Percentiles rank a stretch among this genome's conserved stretches.
Evolutionary conservation across 2,113 vertebrate genomes (phyloP).

Genomic region (Lutjanus erythropterus): DNA sequence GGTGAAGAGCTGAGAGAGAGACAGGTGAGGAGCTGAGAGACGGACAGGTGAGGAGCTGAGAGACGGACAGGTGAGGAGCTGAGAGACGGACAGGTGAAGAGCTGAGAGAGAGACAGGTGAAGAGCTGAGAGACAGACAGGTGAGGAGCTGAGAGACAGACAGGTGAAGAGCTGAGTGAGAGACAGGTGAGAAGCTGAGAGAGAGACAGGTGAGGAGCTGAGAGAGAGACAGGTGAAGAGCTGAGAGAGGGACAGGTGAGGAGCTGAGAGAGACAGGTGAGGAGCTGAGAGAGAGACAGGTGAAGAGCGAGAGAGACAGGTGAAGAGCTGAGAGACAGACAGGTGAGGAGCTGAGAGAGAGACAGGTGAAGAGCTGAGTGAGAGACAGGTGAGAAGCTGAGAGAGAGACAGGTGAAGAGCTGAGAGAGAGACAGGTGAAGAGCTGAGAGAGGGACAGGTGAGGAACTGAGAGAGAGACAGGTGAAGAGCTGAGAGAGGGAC

Average conservation of each 20-base stretch:
- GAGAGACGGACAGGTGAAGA: neutral
- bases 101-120: neutral
- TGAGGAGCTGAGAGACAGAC: neutral
- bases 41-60: neutral
- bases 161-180: neutral
- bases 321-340: neutral
- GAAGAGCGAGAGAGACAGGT: neutral
- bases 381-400: neutral
- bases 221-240: neutral
- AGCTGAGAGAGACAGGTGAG: no score
- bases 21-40: neutral
- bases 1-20: neutral
- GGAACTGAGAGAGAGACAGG: neutral
- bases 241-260: neutral
- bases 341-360: no score
- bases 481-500: no score
- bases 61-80: neutral
- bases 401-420: neutral
- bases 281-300: neutral
- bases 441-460: neutral
- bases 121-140: neutral
- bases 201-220: neutral
- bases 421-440: neutral
- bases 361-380: neutral
- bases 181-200: slow-evolving; percentile 76